Base-by-base conservation (phyloP, 2,113 vertebrate genomes). In the Numenius arquata region DNA sequence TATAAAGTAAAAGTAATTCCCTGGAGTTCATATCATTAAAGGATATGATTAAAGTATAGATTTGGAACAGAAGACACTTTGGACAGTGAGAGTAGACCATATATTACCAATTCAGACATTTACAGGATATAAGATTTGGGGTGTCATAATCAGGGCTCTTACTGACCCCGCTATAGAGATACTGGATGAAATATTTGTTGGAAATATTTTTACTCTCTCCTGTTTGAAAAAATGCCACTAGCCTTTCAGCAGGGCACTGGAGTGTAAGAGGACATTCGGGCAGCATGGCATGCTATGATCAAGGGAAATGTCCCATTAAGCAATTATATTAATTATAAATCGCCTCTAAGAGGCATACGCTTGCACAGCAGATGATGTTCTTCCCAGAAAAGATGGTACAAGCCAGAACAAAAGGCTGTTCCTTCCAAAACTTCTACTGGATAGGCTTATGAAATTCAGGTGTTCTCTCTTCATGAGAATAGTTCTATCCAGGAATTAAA, bases 271-370 rank as follows among this genome's bases (percentile, higher is more conserved):
- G 59, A 77, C 1, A 0, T 65, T 85, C 79, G 73, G 77, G 47
- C 65, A 91, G 73, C 41, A 43, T 48, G 23, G 40, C 61, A 34
- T 63, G 61, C 73, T 75, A 61, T 75, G 61, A 48, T 68, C 89
- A 85, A 82, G 73, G 65, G 80, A 95, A 94, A 65, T 34, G 34
- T 89, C 48, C 56, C 52, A 82, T 82, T 87, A 91, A 94, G 84
- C 43, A 78, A 61, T 27, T 34, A 19, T 29, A 94, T 95, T 78
- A 85, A 95, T 92, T 84, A 92, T 84, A 89, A 84, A 94, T 90
- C 47, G 40, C 40, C 56, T 91, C 36, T 61, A 82, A 91, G 61
- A 87, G 34, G 25, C n/a, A 83, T 15, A 70, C 0, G 2, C 55
- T 93, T 88, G 58, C 32, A 76, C 27, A 83, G 67, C 34, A 58